These are phyloP conservation scores for Nineta flava DNA, from an alignment of 2,888 invertebrate genomes.

Conservation along the genomic window DNA sequence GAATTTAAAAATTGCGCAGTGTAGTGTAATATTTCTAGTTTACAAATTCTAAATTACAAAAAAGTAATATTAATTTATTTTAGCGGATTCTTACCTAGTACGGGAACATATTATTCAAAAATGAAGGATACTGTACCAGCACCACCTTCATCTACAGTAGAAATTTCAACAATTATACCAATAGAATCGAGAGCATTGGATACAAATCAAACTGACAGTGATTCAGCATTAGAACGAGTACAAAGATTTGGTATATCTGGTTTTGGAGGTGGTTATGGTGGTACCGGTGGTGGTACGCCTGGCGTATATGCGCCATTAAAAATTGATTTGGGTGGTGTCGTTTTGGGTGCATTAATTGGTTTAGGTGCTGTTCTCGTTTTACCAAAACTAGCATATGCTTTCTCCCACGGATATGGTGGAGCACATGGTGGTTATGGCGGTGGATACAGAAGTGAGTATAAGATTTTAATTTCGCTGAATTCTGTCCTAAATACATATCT, in stretches of 20 bases:
- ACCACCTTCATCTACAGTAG: background rate
- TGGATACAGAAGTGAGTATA: background rate
- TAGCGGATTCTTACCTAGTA: conserved; percentile 4
- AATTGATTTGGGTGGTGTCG: conserved; percentile 66
- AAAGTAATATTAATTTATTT: too few species aligned
- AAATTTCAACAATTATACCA: background rate
- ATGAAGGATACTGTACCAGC: background rate
- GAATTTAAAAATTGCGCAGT: too few species aligned
- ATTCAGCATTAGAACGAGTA: conserved; percentile 23
- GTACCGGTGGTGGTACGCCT: conserved; percentile 34
- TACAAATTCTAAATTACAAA: too few species aligned
- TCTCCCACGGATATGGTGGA: conserved; percentile 47
- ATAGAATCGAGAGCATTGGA: conserved; percentile 12
- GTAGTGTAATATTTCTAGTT: too few species aligned
- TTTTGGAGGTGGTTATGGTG: conserved; percentile 29
- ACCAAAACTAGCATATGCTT: conserved; percentile 58
- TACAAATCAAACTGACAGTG: conserved; percentile 21
- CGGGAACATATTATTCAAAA: conserved; percentile 2
- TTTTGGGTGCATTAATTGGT: conserved; percentile 64
- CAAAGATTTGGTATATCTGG: conserved; percentile 38
- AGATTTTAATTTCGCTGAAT: conserved; percentile 4
- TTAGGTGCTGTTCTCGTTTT: conserved; percentile 65
- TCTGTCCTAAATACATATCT: too few species aligned
- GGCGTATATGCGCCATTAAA: conserved; percentile 59
- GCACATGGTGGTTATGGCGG: conserved; percentile 32